phyloP scores from a whole-genome alignment of 2,888 invertebrate species.

The Monoplex corrugatus region DNA sequence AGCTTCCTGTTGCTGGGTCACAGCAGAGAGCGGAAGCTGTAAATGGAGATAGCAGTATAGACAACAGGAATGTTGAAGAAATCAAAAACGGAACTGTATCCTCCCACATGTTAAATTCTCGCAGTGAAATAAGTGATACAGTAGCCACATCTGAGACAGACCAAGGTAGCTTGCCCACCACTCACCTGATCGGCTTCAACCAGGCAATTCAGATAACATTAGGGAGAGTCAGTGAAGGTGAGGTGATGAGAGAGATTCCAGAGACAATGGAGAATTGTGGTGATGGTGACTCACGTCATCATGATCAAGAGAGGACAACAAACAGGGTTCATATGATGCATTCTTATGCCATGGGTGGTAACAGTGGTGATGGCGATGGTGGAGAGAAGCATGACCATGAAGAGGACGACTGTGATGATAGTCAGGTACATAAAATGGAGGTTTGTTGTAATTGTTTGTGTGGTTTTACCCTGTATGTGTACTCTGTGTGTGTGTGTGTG shows the following conservation, averaged over 20 bases:
- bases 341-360: constrained; percentile 58
- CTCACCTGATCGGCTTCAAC: constrained; percentile 56
- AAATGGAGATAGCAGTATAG: not conserved
- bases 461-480: no score
- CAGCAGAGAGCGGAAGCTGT: not conserved
- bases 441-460: no score
- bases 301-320: constrained; percentile 60
- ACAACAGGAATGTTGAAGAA: not conserved
- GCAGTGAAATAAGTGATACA: not conserved
- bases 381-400: not conserved
- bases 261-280: constrained; percentile 45
- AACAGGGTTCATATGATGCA: constrained; percentile 72
- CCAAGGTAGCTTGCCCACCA: constrained; percentile 1
- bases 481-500: no score
- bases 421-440: no score
- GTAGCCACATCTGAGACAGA: not conserved
- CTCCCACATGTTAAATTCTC: not conserved
- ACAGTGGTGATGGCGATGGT: not conserved
- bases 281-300: not conserved
- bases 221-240: constrained; percentile 51
- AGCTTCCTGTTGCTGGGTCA: no score
- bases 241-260: not conserved
- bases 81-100: not conserved
- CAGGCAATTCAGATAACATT: constrained; percentile 57
- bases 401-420: constrained; percentile 27